Percentiles rank a stretch among this genome's conserved stretches.
phyloP scores from a whole-genome alignment of 2,113 vertebrate species.

The Cranoglanis bouderius region DNA sequence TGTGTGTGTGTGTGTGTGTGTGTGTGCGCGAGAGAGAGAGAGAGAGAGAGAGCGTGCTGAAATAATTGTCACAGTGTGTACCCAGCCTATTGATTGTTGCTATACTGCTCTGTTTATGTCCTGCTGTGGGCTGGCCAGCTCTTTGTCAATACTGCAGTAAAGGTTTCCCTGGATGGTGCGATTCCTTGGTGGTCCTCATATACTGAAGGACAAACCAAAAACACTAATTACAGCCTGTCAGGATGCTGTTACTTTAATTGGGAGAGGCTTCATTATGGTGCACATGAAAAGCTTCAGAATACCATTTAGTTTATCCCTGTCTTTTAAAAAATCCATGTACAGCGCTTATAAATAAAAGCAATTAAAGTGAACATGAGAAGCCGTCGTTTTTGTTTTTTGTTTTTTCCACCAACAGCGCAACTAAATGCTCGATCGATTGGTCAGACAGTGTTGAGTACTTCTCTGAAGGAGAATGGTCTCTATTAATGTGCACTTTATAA shows the following conservation, averaged over 20 bases:
- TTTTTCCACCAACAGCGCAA: neutral
- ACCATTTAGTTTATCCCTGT: neutral
- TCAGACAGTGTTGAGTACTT: neutral
- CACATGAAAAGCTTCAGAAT: neutral
- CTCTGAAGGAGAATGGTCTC: neutral
- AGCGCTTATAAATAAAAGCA: neutral
- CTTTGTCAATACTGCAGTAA: slow-evolving; percentile 52
- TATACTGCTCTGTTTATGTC: slow-evolving; percentile 38
- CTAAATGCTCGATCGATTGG: neutral
- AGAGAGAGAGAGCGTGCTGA: neutral
- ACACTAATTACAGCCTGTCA: slow-evolving; percentile 45
- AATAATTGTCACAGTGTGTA: neutral
- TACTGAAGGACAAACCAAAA: slow-evolving; percentile 44
- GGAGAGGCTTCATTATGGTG: slow-evolving; percentile 4
- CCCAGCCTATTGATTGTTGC: slow-evolving; percentile 56
- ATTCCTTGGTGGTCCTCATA: slow-evolving; percentile 45
- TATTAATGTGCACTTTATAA: neutral
- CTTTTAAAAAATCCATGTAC: neutral
- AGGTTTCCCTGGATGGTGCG: slow-evolving; percentile 11
- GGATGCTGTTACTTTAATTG: neutral
- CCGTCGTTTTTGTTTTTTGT: too few relatives aligned
- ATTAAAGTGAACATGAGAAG: neutral
- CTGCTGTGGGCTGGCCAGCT: slow-evolving; percentile 28
- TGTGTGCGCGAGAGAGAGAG: neutral
- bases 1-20: neutral